Evolutionary conservation across 2,113 vertebrate species (phyloP).

Genomic region (Desmodus rotundus): DNA sequence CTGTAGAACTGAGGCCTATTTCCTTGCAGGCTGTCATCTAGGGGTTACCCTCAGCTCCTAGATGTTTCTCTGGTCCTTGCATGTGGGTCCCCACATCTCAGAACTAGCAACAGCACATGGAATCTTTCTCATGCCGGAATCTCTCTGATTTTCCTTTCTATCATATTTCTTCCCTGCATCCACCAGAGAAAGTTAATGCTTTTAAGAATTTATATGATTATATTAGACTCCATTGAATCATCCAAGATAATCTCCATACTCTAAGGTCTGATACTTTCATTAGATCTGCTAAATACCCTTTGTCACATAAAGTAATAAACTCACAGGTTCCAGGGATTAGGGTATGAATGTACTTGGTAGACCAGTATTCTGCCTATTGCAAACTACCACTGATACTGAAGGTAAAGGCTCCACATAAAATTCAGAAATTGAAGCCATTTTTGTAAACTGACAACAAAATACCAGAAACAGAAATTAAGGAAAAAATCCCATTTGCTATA

Average conservation of each 20-base stretch:
- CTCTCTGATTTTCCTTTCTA: neutral
- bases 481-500: too few relatives aligned
- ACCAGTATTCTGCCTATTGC: too few relatives aligned
- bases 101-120: neutral
- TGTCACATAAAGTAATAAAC: too few relatives aligned
- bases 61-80: neutral
- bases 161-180: neutral
- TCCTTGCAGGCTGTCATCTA: neutral
- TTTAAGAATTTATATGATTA: neutral
- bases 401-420: neutral
- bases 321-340: too few relatives aligned
- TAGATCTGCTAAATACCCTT: too few relatives aligned
- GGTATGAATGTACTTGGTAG: too few relatives aligned
- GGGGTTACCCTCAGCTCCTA: neutral
- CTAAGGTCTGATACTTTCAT: too few relatives aligned
- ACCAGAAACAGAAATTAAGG: too few relatives aligned
- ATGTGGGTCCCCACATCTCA: neutral
- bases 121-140: neutral
- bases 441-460: too few relatives aligned
- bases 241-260: neutral
- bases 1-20: neutral
- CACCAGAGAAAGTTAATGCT: neutral
- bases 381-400: neutral
- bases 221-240: neutral
- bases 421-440: too few relatives aligned